A percentile compares a stretch with the other conserved stretches of the same genome.
Evolutionary conservation across 2,888 invertebrate genomes (phyloP).

Genomic region (Kryphioiulus occultus): DNA sequence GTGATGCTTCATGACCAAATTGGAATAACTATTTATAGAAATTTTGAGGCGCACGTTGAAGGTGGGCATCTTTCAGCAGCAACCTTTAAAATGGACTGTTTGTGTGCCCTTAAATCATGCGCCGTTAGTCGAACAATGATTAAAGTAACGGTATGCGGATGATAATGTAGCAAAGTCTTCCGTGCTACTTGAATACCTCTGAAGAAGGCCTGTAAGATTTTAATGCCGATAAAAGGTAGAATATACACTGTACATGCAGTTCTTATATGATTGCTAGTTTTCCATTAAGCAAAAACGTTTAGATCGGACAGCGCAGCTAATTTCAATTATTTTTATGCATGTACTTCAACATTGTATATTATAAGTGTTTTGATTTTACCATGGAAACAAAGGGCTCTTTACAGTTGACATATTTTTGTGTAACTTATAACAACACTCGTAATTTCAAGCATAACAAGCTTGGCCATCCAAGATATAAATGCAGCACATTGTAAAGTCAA

Average conservation of each 20-base stretch:
- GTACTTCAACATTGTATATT: too few species aligned
- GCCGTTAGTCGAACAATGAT: neutral
- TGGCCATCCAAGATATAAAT: too few species aligned
- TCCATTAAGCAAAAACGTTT: too few species aligned
- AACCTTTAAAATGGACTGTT: constrained; percentile 15
- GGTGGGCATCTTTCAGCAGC: neutral
- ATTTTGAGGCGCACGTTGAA: neutral
- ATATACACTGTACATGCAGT: neutral
- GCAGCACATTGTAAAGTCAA: too few species aligned
- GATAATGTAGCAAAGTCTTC: neutral
- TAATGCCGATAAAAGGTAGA: constrained; percentile 11
- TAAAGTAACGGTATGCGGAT: neutral
- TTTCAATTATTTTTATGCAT: too few species aligned
- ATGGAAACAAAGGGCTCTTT: too few species aligned
- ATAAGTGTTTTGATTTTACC: too few species aligned
- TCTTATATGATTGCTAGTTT: neutral
- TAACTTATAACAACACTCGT: too few species aligned
- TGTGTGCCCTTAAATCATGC: neutral
- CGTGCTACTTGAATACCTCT: neutral
- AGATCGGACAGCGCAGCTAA: too few species aligned
- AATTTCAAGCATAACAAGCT: too few species aligned
- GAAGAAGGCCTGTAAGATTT: neutral
- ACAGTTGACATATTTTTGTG: too few species aligned
- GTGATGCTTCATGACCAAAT: neutral
- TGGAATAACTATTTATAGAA: neutral